Conservation (phyloP, 2,888 invertebrate species). For the Corbicula japonica region DNA sequence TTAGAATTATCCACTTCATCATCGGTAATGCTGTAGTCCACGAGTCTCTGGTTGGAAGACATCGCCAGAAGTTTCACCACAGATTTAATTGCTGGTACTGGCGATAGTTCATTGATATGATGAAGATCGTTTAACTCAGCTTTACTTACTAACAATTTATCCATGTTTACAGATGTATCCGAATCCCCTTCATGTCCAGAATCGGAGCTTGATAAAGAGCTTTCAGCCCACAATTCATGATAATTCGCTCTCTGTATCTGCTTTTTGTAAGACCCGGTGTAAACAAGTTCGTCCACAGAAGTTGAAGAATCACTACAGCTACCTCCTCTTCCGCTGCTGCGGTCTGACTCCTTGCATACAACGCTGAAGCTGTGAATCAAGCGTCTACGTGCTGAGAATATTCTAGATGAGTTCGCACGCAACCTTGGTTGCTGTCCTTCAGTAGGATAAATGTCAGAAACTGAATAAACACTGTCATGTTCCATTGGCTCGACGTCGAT, state of each 20-base stretch:
- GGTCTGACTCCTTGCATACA: too few species aligned
- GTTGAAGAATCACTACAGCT: too few species aligned
- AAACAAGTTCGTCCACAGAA: too few species aligned
- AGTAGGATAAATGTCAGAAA: background rate
- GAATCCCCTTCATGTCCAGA: conserved; percentile 43
- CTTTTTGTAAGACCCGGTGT: too few species aligned
- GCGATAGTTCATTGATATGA: too few species aligned
- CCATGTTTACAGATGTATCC: conserved; percentile 18
- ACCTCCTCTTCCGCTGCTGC: too few species aligned
- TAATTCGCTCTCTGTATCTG: too few species aligned
- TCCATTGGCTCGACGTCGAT: conserved; percentile 43
- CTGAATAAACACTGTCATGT: conserved; percentile 26
- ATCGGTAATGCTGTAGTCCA: conserved; percentile 49
- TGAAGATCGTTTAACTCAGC: too few species aligned
- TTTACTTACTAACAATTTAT: too few species aligned
- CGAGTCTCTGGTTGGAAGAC: conserved; percentile 31
- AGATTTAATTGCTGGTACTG: too few species aligned
- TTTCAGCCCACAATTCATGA: conserved; percentile 26
- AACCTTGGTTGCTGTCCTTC: background rate
- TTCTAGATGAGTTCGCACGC: background rate
- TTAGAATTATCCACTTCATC: conserved; percentile 27
- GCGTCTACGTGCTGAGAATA: conserved; percentile 21
- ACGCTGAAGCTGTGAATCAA: conserved; percentile 22
- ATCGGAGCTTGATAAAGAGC: conserved; percentile 7
- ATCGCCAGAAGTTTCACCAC: too few species aligned